A percentile compares a stretch with the other conserved stretches of the same genome.
phyloP scores from a whole-genome alignment of 1,140 invertebrate genomes.

The Halesus radiatus region DNA sequence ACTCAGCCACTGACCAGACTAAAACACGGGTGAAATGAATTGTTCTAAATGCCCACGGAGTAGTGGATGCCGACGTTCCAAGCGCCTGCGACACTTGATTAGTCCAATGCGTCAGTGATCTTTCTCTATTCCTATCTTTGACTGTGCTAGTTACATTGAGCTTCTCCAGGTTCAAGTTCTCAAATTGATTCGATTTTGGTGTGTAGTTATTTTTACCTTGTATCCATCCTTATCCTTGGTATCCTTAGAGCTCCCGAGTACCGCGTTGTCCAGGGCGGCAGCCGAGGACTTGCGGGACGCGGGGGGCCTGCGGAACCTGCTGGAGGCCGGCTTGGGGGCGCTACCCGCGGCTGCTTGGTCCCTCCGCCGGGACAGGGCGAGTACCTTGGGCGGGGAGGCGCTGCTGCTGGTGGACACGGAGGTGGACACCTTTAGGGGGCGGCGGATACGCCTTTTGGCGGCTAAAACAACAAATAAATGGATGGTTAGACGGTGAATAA shows the following conservation, averaged over 20 bases:
- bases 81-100: too few species aligned
- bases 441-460: slow-evolving; percentile 70
- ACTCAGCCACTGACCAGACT: too few species aligned
- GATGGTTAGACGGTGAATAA: neutral
- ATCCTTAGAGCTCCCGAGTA: slow-evolving; percentile 70
- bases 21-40: too few species aligned
- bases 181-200: too few species aligned
- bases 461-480: neutral
- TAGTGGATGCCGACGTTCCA: too few species aligned
- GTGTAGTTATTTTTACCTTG: slow-evolving; percentile 64
- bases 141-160: too few species aligned
- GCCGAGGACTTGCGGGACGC: slow-evolving; percentile 72
- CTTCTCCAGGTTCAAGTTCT: too few species aligned
- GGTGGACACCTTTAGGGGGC: slow-evolving; percentile 69
- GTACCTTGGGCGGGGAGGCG: slow-evolving; percentile 57
- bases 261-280: slow-evolving; percentile 73
- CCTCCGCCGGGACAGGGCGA: slow-evolving; percentile 11
- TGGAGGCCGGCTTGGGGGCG: slow-evolving; percentile 74
- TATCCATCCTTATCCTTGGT: slow-evolving; percentile 77
- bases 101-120: too few species aligned
- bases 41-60: too few species aligned
- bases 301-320: slow-evolving; percentile 75
- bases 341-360: slow-evolving; percentile 52
- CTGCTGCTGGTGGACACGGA: slow-evolving; percentile 65
- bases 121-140: too few species aligned